phyloP scores from a whole-genome alignment of 2,113 vertebrate species.

The Cryptoleucopteryx plumbea region DNA sequence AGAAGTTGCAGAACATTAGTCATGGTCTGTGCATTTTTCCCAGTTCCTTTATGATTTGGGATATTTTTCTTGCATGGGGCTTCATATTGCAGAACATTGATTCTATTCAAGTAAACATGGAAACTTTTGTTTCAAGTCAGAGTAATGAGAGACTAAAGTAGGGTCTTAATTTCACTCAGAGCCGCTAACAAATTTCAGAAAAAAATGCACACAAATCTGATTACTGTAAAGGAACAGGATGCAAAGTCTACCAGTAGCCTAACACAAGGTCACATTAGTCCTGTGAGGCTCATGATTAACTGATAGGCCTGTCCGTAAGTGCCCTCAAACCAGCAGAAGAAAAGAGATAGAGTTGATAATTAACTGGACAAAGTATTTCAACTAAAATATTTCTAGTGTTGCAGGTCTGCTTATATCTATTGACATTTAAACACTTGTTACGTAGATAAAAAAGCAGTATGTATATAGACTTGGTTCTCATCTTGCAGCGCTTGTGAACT shows the following conservation, averaged over 20 bases:
- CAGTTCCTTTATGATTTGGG: neutral
- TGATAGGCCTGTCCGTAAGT: neutral
- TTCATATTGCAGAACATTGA: neutral
- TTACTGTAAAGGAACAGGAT: neutral
- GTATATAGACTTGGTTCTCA: neutral
- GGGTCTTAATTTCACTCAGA: neutral
- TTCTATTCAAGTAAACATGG: neutral
- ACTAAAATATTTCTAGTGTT: neutral
- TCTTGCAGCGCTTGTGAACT: neutral
- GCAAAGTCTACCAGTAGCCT: neutral
- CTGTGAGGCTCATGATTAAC: neutral
- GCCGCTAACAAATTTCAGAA: neutral
- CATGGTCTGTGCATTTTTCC: neutral
- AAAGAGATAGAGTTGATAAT: neutral
- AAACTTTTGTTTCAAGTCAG: neutral
- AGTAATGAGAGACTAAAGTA: neutral
- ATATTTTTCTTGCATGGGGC: neutral
- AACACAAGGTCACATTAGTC: neutral
- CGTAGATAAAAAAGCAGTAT: neutral
- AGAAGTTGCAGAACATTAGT: neutral
- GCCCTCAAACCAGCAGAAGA: neutral
- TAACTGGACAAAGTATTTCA: neutral
- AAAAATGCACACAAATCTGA: neutral
- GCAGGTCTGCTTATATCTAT: neutral
- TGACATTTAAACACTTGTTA: neutral